phyloP scores from a whole-genome alignment of 2,113 vertebrate species.

The Pholis gunnellus region DNA sequence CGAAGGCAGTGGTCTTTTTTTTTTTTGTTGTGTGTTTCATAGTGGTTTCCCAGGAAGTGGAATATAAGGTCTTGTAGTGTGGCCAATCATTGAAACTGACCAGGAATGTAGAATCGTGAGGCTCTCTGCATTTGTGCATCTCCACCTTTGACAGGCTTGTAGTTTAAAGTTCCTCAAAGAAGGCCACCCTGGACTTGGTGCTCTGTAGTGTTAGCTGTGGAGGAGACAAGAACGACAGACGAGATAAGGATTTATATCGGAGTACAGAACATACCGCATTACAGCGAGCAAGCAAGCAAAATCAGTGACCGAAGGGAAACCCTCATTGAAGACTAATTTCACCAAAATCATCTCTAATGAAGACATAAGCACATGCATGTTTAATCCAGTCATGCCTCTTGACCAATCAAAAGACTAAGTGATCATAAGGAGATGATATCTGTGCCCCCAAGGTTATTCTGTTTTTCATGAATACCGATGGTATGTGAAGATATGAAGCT shows the following conservation, averaged over 20 bases:
- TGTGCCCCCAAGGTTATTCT: conserved; percentile 23
- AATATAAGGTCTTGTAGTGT: not conserved
- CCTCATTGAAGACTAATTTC: not conserved
- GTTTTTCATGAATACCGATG: conserved; percentile 13
- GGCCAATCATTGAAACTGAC: conserved; percentile 9
- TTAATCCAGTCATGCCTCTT: not conserved
- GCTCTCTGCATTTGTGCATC: conserved; percentile 18
- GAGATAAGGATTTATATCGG: not conserved
- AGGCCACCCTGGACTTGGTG: conserved; percentile 95
- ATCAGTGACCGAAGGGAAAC: conserved; percentile 1
- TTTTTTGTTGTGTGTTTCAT: not conserved
- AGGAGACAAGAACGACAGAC: conserved; percentile 43
- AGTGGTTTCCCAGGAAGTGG: conserved; percentile 20
- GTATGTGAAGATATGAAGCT: not conserved
- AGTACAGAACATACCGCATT: conserved; percentile 3
- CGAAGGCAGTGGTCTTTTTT: conserved; percentile 24
- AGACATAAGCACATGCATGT: not conserved
- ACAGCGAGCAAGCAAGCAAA: not conserved
- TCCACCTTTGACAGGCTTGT: not conserved
- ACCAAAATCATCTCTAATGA: no score
- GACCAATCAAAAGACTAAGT: conserved; percentile 35
- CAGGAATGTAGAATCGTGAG: conserved; percentile 51
- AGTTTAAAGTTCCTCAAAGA: conserved; percentile 94
- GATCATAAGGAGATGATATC: conserved; percentile 39
- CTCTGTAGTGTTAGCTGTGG: conserved; percentile 95